phyloP scores from a whole-genome alignment of 2,888 invertebrate genomes.

The Kryphioiulus occultus region DNA sequence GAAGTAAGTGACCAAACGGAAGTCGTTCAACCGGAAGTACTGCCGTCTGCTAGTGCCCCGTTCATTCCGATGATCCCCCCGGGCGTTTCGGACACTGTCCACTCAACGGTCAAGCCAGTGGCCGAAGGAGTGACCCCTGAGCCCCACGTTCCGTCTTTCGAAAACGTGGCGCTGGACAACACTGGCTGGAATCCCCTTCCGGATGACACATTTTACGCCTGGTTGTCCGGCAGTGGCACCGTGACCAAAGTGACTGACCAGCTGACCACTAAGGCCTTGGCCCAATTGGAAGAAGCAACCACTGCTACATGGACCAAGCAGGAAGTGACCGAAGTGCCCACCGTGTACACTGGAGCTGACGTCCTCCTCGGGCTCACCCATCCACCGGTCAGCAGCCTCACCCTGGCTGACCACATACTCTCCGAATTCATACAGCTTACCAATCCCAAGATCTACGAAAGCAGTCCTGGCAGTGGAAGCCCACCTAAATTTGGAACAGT shows the following conservation, averaged over 20 bases:
- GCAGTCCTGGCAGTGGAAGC: not conserved
- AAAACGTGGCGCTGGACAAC: conserved; percentile 16
- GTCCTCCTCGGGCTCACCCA: not conserved
- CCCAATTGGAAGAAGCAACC: not conserved
- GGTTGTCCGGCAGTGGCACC: not conserved
- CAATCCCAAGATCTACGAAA: not conserved
- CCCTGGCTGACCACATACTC: not conserved
- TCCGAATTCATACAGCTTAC: conserved; percentile 21
- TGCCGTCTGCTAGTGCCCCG: not conserved
- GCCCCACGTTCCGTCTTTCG: not conserved
- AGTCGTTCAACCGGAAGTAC: not conserved
- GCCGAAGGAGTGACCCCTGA: not conserved
- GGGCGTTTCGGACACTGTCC: not conserved
- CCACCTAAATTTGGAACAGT: not conserved
- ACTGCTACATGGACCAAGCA: not conserved
- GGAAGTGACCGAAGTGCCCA: not conserved
- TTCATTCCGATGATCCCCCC: not conserved
- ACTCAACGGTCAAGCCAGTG: not conserved
- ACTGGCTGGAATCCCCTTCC: conserved; percentile 45
- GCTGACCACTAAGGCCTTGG: not conserved
- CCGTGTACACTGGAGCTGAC: conserved; percentile 42
- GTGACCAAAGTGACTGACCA: not conserved
- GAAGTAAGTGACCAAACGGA: not conserved
- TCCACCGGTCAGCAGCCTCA: not conserved
- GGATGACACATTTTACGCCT: conserved; percentile 35